These are phyloP conservation scores for Azemiops feae DNA, from an alignment of 2,113 vertebrate species.

Conservation along the genomic window DNA sequence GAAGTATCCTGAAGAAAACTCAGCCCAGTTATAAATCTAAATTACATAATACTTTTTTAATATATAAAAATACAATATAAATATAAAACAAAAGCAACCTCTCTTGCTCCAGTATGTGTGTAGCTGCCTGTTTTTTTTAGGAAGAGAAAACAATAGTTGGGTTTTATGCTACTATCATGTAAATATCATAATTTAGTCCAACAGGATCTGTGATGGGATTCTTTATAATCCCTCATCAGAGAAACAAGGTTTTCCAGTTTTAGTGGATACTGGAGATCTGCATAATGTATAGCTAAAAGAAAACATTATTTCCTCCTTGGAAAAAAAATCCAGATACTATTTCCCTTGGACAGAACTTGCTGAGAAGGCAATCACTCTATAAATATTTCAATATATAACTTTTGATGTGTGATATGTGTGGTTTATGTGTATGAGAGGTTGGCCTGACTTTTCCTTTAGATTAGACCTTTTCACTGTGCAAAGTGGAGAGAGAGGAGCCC, in stretches of 20 bases:
- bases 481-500: too few species aligned
- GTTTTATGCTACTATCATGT: neutral
- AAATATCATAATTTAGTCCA: neutral
- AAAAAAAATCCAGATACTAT: neutral
- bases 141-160: neutral
- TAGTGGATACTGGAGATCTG: neutral
- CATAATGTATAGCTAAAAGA: neutral
- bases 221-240: neutral
- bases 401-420: neutral
- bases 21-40: too few species aligned
- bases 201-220: neutral
- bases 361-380: neutral
- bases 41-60: too few species aligned
- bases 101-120: neutral
- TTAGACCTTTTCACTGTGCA: neutral
- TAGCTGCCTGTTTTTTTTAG: neutral
- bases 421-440: neutral
- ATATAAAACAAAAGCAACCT: neutral
- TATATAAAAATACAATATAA: too few species aligned
- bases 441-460: neutral
- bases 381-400: neutral
- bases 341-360: neutral
- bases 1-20: neutral
- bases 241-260: neutral
- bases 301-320: neutral